These are phyloP conservation scores for Bembecia ichneumoniformis DNA, from an alignment of 2,888 invertebrate species.

Conservation along the genomic window DNA sequence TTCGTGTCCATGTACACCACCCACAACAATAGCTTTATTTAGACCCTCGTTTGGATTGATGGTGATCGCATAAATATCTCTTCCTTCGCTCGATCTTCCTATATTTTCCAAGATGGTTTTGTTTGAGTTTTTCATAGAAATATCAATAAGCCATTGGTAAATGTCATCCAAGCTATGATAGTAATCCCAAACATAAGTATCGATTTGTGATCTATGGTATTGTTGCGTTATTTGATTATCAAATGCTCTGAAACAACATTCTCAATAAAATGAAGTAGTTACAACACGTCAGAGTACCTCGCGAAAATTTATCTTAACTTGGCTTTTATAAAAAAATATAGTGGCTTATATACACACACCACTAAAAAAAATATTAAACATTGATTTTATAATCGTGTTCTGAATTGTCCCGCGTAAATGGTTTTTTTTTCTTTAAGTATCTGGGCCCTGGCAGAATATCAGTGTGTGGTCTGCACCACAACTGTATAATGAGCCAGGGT, in stretches of 20 bases:
- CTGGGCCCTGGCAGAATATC: too few relatives aligned
- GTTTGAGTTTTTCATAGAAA: conserved; percentile 48
- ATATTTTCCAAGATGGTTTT: conserved; percentile 35
- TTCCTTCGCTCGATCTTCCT: conserved; percentile 59
- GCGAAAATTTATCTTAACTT: too few relatives aligned
- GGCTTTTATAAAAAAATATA: too few relatives aligned
- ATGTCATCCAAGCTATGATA: conserved; percentile 75
- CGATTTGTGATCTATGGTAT: conserved; percentile 22
- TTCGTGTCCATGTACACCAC: conserved; percentile 80
- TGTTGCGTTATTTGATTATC: conserved; percentile 24
- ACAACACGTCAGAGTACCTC: too few relatives aligned
- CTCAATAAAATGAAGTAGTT: neutral
- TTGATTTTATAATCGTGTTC: too few relatives aligned
- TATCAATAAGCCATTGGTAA: conserved; percentile 68
- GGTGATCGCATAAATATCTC: conserved; percentile 40
- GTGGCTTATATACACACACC: too few relatives aligned
- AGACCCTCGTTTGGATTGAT: conserved; percentile 24
- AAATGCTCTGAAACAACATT: conserved; percentile 33
- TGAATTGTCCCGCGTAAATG: too few relatives aligned
- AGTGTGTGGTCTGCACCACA: too few relatives aligned
- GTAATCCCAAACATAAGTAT: conserved; percentile 52
- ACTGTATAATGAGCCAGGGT: too few relatives aligned
- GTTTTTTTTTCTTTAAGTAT: too few relatives aligned
- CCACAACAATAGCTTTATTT: conserved; percentile 70
- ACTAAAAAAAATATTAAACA: too few relatives aligned